Evolutionary conservation across 2,797 vertebrate genomes (phyloP).

Genomic region (Streptopelia turtur): DNA sequence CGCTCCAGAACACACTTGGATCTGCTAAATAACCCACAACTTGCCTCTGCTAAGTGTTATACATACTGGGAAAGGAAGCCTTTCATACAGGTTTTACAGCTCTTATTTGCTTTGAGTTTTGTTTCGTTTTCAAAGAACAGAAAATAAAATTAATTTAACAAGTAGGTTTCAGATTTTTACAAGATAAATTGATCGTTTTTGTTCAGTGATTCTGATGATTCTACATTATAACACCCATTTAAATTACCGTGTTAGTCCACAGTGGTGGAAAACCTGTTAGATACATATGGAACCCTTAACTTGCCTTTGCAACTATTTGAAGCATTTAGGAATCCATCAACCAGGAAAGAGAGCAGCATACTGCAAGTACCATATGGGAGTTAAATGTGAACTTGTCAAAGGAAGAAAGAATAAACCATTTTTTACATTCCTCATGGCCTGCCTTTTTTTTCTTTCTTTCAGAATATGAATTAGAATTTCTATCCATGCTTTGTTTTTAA

Average conservation of each 20-base stretch:
- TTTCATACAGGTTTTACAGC: conserved; percentile 61
- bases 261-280: conserved; percentile 51
- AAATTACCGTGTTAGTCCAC: conserved; percentile 61
- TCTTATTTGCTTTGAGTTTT: conserved; percentile 51
- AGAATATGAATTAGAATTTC: conserved; percentile 57
- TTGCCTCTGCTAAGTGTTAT: conserved; percentile 6
- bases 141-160: conserved; percentile 73
- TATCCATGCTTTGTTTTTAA: conserved; percentile 58
- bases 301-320: conserved; percentile 47
- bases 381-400: conserved; percentile 72
- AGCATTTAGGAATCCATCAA: conserved; percentile 63
- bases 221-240: conserved; percentile 50
- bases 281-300: conserved; percentile 66
- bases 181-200: conserved; percentile 51
- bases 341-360: conserved; percentile 68
- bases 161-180: conserved; percentile 70
- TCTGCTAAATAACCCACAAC: not conserved
- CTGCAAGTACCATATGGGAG: conserved; percentile 72
- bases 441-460: not conserved
- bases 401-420: conserved; percentile 68
- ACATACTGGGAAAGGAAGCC: conserved; percentile 28
- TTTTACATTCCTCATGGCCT: conserved; percentile 40
- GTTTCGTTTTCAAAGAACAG: conserved; percentile 66
- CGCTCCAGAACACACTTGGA: not conserved
- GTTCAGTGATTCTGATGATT: conserved; percentile 49